Conservation (phyloP, 2,797 vertebrate species). For the Champsocephalus gunnari region DNA sequence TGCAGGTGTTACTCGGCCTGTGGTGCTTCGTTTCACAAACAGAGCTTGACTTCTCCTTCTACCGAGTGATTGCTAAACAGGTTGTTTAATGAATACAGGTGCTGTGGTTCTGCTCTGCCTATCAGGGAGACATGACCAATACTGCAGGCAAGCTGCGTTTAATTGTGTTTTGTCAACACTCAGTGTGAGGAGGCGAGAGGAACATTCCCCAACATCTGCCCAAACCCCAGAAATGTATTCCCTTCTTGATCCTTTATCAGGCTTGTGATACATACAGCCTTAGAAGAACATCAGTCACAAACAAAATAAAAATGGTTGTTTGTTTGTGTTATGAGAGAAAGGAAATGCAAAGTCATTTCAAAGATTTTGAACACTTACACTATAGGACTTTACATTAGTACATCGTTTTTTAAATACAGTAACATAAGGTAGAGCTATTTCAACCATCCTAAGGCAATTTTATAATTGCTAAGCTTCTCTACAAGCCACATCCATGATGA, state of each 20-base stretch:
- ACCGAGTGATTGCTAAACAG: conserved; percentile 70
- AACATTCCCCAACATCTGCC: conserved; percentile 17
- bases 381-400: neutral
- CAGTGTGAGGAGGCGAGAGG: conserved; percentile 33
- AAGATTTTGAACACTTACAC: neutral
- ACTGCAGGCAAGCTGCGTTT: conserved; percentile 73
- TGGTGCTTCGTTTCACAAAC: conserved; percentile 64
- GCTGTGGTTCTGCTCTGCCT: conserved; percentile 78
- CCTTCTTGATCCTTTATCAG: conserved; percentile 17
- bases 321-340: neutral
- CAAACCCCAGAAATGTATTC: conserved; percentile 10
- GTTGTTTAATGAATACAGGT: conserved; percentile 81
- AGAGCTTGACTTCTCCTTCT: conserved; percentile 57
- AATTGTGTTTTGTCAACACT: conserved; percentile 80
- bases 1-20: conserved; percentile 59
- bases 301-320: neutral
- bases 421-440: neutral
- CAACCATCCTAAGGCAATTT: neutral
- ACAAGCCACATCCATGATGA: conserved; percentile 22
- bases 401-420: neutral
- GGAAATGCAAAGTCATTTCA: neutral
- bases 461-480: conserved; percentile 13
- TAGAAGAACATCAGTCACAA: neutral
- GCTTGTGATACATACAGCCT: conserved; percentile 5
- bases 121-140: conserved; percentile 80